A percentile compares a stretch with the other conserved stretches of the same genome.
Conservation (phyloP, 2,113 vertebrate species). For the Elachura formosa region DNA sequence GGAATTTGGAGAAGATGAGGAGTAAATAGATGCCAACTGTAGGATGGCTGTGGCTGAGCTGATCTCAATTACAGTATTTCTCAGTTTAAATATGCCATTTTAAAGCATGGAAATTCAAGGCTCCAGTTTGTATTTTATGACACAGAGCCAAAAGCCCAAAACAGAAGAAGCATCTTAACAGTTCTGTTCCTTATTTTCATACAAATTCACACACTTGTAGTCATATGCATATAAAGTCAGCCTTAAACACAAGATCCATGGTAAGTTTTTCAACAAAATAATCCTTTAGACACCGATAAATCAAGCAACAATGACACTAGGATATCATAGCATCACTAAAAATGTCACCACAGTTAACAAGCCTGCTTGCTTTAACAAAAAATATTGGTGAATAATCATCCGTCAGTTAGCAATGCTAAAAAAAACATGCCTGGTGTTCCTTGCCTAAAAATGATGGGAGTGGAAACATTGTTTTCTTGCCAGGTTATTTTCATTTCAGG, state of each 20-base stretch:
- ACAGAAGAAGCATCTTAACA: neutral
- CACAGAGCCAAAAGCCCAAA: neutral
- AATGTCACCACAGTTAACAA: constrained; percentile 40
- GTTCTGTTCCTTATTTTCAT: constrained; percentile 17
- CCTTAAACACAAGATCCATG: neutral
- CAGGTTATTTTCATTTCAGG: constrained; percentile 54
- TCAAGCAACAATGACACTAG: neutral
- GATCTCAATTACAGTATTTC: neutral
- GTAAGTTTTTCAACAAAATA: constrained; percentile 1
- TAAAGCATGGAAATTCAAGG: neutral
- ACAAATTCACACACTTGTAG: neutral
- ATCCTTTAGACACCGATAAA: constrained; percentile 25
- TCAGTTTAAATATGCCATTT: neutral
- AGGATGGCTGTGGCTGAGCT: neutral
- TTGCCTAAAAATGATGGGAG: constrained; percentile 9
- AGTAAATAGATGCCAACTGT: neutral
- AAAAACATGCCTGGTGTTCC: neutral
- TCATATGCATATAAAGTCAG: neutral
- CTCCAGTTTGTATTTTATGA: constrained; percentile 1
- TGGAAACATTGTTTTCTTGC: constrained; percentile 60
- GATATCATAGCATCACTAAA: constrained; percentile 33
- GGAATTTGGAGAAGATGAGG: neutral
- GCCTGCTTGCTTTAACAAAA: constrained; percentile 20
- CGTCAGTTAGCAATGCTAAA: neutral
- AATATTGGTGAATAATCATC: constrained; percentile 41